Conservation (phyloP, 2,888 invertebrate species). For the Cephus sareptanus region DNA sequence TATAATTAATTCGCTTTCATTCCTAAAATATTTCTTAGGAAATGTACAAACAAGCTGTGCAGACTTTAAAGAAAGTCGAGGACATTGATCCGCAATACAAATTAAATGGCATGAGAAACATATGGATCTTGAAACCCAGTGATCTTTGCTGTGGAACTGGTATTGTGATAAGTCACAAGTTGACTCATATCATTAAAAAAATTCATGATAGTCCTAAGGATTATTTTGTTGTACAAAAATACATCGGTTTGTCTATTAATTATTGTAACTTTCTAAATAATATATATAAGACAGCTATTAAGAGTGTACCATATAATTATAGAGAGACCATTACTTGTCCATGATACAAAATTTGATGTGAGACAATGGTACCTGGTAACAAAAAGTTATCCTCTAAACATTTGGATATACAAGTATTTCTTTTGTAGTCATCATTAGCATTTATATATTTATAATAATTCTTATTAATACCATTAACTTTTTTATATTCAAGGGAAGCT, state of each 20-base stretch:
- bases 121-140: slow-evolving; percentile 89
- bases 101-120: slow-evolving; percentile 81
- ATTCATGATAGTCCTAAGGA: slow-evolving; percentile 68
- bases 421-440: neutral
- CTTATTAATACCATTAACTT: neutral
- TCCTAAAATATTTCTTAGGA: slow-evolving; percentile 19
- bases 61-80: slow-evolving; percentile 71
- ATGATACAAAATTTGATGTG: slow-evolving; percentile 88
- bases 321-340: slow-evolving; percentile 82
- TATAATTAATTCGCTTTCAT: neutral
- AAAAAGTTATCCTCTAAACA: slow-evolving; percentile 77
- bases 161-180: slow-evolving; percentile 78
- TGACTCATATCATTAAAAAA: slow-evolving; percentile 75
- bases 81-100: slow-evolving; percentile 73
- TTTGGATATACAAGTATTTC: slow-evolving; percentile 81
- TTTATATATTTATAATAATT: slow-evolving; percentile 2
- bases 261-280: slow-evolving; percentile 44
- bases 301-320: slow-evolving; percentile 43
- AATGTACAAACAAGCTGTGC: slow-evolving; percentile 63
- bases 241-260: slow-evolving; percentile 74
- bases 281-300: neutral
- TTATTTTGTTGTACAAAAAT: slow-evolving; percentile 85
- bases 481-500: slow-evolving; percentile 69
- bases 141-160: slow-evolving; percentile 83
- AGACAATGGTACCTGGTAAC: slow-evolving; percentile 87